Evolutionary conservation across 1,140 invertebrate genomes (phyloP).

Genomic region (Heliconius nattereri): DNA sequence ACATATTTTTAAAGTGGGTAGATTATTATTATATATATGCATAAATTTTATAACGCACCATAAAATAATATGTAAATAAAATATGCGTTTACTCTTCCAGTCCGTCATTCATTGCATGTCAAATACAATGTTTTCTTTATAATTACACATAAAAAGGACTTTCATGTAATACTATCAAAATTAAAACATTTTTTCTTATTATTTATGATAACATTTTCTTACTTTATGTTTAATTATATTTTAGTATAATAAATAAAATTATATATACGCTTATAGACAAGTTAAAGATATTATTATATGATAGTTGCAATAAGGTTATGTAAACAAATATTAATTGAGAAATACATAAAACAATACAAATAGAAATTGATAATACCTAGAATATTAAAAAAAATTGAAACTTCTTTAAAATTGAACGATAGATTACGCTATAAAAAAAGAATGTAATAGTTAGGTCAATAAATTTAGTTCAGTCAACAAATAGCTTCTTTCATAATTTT

Average conservation of each 20-base stretch:
- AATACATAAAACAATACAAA: background rate
- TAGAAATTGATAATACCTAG: too few species aligned
- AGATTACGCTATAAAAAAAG: too few species aligned
- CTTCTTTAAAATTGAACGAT: too few species aligned
- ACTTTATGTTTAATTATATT: too few species aligned
- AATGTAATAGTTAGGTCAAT: too few species aligned
- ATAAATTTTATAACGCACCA: background rate
- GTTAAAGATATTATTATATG: too few species aligned
- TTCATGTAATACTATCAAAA: background rate
- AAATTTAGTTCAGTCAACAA: too few species aligned
- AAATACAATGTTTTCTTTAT: background rate
- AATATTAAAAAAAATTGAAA: too few species aligned
- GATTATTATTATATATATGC: background rate
- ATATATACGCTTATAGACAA: too few species aligned
- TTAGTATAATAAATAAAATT: too few species aligned
- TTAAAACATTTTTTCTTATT: background rate
- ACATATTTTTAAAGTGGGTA: slow-evolving; percentile 4
- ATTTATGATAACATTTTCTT: too few species aligned
- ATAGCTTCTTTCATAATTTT: background rate
- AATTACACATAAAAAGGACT: background rate
- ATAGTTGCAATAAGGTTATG: background rate
- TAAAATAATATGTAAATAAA: background rate
- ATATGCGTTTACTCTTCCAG: background rate
- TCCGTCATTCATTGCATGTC: background rate
- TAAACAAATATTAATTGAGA: background rate